Evolutionary conservation across 2,888 invertebrate genomes (phyloP).

Genomic region (Xylocampa areola): DNA sequence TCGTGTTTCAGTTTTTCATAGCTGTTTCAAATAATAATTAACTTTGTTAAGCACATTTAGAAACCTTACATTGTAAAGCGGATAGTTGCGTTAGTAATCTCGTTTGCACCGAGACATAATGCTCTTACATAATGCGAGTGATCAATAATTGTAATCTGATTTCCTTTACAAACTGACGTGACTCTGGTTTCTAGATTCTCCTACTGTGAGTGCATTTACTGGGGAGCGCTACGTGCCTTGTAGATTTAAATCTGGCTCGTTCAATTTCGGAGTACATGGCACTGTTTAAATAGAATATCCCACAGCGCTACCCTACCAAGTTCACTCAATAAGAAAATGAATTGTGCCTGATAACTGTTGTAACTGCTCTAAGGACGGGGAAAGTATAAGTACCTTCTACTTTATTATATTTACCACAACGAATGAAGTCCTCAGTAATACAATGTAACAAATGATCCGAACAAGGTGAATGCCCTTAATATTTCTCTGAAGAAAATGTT

Average conservation of each 20-base stretch:
- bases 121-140: conserved; percentile 60
- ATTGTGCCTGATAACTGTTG: conserved; percentile 5
- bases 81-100: conserved; percentile 66
- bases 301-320: conserved; percentile 26
- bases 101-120: conserved; percentile 65
- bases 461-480: not conserved
- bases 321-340: conserved; percentile 13
- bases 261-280: conserved; percentile 70
- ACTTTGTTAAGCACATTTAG: conserved; percentile 56
- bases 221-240: conserved; percentile 11
- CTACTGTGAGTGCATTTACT: not conserved
- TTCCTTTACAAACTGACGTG: conserved; percentile 31
- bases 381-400: not conserved
- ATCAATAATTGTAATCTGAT: conserved; percentile 62
- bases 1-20: conserved; percentile 6
- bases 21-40: conserved; percentile 43
- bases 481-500: not conserved
- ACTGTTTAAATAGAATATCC: conserved; percentile 59
- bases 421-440: not conserved
- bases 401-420: conserved; percentile 12
- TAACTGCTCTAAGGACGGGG: too few species aligned
- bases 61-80: conserved; percentile 64
- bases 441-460: not conserved
- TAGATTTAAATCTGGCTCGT: conserved; percentile 67
- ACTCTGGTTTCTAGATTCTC: conserved; percentile 17